These are phyloP conservation scores for Platycheirus albimanus DNA, from an alignment of 2,888 invertebrate species.

Conservation along the genomic window DNA sequence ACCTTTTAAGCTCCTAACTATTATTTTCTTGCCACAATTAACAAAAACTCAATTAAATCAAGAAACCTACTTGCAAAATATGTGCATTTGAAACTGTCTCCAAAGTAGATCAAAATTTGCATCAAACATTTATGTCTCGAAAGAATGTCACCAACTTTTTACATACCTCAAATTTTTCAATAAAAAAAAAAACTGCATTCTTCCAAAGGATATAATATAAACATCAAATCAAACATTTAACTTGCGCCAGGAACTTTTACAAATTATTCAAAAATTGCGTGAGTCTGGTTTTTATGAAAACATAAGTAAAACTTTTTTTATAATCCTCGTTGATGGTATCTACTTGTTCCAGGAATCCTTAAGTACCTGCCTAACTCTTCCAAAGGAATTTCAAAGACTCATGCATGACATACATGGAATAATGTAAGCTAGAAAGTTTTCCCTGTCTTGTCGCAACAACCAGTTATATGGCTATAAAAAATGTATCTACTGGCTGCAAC, in stretches of 20 bases:
- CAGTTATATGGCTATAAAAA: neutral
- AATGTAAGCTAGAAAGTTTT: conserved; percentile 4
- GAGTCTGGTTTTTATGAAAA: conserved; percentile 27
- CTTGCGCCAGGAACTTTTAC: neutral
- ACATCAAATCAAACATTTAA: conserved; percentile 15
- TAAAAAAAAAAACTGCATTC: conserved; percentile 15
- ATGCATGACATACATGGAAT: conserved; percentile 20
- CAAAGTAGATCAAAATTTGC: conserved; percentile 6
- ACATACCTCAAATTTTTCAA: too few relatives aligned
- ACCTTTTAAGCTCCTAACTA: too few relatives aligned
- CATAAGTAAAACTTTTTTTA: neutral
- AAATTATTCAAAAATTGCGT: conserved; percentile 70
- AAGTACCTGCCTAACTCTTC: conserved; percentile 5
- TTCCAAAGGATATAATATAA: conserved; percentile 10
- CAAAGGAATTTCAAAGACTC: conserved; percentile 26
- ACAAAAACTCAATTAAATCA: too few relatives aligned
- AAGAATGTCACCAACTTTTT: neutral
- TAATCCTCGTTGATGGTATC: conserved; percentile 5
- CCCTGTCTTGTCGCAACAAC: neutral
- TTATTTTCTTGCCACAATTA: too few relatives aligned
- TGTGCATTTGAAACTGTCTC: neutral
- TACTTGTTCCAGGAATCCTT: conserved; percentile 7
- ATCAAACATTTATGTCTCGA: neutral
- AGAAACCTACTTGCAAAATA: too few relatives aligned
- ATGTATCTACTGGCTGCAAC: too few relatives aligned